phyloP scores from a whole-genome alignment of 2,113 vertebrate genomes.

The Oenanthe oenanthe region DNA sequence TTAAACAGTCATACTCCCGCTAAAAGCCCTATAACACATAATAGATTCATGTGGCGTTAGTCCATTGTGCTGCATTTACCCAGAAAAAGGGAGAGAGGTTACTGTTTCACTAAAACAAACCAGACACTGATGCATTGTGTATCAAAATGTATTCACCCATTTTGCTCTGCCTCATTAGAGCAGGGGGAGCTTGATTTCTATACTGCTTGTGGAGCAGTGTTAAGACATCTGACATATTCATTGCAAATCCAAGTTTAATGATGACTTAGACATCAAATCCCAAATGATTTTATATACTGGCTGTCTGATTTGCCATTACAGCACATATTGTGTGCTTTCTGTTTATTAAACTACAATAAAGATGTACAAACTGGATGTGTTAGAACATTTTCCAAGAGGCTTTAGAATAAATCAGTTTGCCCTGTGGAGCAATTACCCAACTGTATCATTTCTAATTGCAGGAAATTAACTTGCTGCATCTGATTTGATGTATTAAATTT shows the following conservation, averaged over 20 bases:
- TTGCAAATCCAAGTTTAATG: conserved; percentile 40
- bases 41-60: conserved; percentile 83
- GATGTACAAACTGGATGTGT: conserved; percentile 5
- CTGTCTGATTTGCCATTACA: conserved; percentile 42
- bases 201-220: conserved; percentile 47
- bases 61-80: conserved; percentile 81
- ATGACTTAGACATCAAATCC: conserved; percentile 46
- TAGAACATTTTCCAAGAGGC: not conserved
- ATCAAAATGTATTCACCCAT: conserved; percentile 78
- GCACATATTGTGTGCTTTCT: conserved; percentile 31
- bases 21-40: conserved; percentile 79
- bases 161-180: conserved; percentile 68
- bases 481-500: conserved; percentile 12
- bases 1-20: conserved; percentile 82
- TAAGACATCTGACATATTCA: conserved; percentile 65
- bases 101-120: conserved; percentile 79
- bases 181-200: conserved; percentile 37
- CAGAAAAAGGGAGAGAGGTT: conserved; percentile 74
- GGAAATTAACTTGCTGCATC: conserved; percentile 13
- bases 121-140: conserved; percentile 79
- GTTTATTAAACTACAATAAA: conserved; percentile 44
- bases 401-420: not conserved
- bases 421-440: not conserved
- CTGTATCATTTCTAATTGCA: not conserved
- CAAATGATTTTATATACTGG: conserved; percentile 37